Conservation (phyloP, 2,888 invertebrate genomes). For the Cryptophagus acutangulus region DNA sequence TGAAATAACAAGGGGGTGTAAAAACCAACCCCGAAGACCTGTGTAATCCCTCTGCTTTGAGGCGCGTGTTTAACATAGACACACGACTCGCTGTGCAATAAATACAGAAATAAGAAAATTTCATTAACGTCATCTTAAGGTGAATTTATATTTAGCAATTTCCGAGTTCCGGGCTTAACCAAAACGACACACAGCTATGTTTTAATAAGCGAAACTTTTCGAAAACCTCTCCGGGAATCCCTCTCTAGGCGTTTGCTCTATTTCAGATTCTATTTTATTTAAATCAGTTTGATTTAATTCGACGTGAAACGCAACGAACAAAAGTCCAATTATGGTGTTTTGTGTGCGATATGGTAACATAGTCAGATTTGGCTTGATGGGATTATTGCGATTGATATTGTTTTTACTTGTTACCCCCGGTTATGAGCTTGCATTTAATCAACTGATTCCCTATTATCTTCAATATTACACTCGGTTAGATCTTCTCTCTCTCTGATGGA, state of each 20-base stretch:
- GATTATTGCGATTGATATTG: slow-evolving; percentile 35
- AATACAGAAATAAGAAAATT: slow-evolving; percentile 52
- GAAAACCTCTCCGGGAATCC: not conserved
- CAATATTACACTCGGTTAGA: slow-evolving; percentile 32
- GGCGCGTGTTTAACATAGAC: slow-evolving; percentile 38
- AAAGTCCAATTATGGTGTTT: slow-evolving; percentile 41
- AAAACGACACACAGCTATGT: slow-evolving; percentile 29
- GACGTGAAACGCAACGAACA: slow-evolving; percentile 36
- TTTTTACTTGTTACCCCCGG: slow-evolving; percentile 24
- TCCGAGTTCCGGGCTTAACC: slow-evolving; percentile 46
- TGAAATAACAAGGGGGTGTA: slow-evolving; percentile 35
- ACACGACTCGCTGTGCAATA: slow-evolving; percentile 43
- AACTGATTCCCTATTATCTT: slow-evolving; percentile 35
- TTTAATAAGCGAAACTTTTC: slow-evolving; percentile 44
- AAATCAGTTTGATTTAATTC: slow-evolving; percentile 47
- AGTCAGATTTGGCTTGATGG: slow-evolving; percentile 26
- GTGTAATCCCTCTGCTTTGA: slow-evolving; percentile 35
- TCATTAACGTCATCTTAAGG: slow-evolving; percentile 56
- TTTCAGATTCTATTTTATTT: slow-evolving; percentile 30
- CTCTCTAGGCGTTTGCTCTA: not conserved
- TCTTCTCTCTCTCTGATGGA: too few species aligned
- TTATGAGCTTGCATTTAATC: slow-evolving; percentile 35
- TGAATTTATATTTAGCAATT: slow-evolving; percentile 54
- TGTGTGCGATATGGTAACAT: too few species aligned
- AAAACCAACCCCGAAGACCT: too few species aligned